Evolutionary conservation across 2,113 vertebrate genomes (phyloP), one percentile per base, ranked within the genome.

Genomic region (Hippoglossus stenolepis): DNA sequence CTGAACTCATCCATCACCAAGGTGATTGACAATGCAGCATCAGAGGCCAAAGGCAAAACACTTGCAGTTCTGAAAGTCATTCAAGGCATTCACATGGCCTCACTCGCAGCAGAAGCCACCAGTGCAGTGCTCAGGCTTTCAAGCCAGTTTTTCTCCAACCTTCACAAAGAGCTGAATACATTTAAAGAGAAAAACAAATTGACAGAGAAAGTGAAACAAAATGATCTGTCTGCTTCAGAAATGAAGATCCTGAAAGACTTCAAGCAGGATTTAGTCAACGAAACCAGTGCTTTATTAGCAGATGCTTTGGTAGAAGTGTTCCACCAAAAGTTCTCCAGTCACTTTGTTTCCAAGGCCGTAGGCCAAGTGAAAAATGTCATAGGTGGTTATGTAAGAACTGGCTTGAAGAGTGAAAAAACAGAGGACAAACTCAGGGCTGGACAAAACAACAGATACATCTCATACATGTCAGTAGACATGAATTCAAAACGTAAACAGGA

Each of bases 311-410:
- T 71, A 3, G 56, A 79, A 20, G 76, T 84, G 3, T 71, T 84
- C 51, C 21, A 84, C 28, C 75, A 84, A 7, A 84, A 79, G 71
- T 75, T 85, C 67, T 85, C 72, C 43, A 71, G 70, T 71, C 71
- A 82, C 62, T 12, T 82, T 26, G 57, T 71, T 45, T 82, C 70
- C 63, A 1, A 3, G 23, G 57, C 15, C 21, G 43, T 75, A 31
- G 26, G 14, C 12, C 1, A 71, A 47, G 28, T 74, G n/a, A 74
- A 85, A 31, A 54, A 35, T 1, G 0, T 14, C 23, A 53, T 85
- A 40, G 4, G 2, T 12, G 0, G 1, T 0, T 13, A 64, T 10
- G 38, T 56, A 24, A 75, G 23, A 75, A 53, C 2, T 2, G 49
- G 23, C 0, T 54, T 75, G 26, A 72, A 75, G 1, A 73, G 28